These are phyloP conservation scores for Chelonus insularis DNA, from an alignment of 1,140 invertebrate species.

Conservation along the genomic window DNA sequence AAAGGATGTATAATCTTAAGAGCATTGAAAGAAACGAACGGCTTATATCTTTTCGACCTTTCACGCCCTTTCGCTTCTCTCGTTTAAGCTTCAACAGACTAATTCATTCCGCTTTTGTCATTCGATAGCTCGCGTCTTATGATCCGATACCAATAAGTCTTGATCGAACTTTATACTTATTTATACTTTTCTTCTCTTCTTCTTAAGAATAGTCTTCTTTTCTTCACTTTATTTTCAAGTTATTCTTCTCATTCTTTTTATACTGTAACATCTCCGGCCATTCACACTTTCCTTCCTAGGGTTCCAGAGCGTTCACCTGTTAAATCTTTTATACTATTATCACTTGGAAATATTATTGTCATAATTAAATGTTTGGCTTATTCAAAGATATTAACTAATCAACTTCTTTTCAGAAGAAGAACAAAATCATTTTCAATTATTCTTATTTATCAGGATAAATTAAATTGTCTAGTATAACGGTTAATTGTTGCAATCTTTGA, in stretches of 20 bases:
- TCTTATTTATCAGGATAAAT: too few relatives aligned
- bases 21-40: constrained; percentile 46
- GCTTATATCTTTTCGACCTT: constrained; percentile 25
- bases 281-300: constrained; percentile 33
- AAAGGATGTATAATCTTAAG: constrained; percentile 45
- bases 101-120: constrained; percentile 19
- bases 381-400: too few relatives aligned
- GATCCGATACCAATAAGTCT: constrained; percentile 1
- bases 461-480: too few relatives aligned
- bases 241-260: not conserved
- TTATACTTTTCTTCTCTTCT: not conserved
- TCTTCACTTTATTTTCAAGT: constrained; percentile 20
- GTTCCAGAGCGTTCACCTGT: too few relatives aligned
- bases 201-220: constrained; percentile 34
- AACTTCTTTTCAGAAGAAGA: too few relatives aligned
- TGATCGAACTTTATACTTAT: constrained; percentile 24
- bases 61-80: constrained; percentile 13
- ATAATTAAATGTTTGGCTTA: too few relatives aligned
- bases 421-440: too few relatives aligned
- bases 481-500: too few relatives aligned
- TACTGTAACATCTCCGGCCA: constrained; percentile 24
- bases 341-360: too few relatives aligned
- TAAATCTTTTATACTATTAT: too few relatives aligned
- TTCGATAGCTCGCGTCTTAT: constrained; percentile 25
- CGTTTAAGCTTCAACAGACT: not conserved